Evolutionary conservation across 2,113 vertebrate species (phyloP).

Genomic region (Pluvianellus socialis): DNA sequence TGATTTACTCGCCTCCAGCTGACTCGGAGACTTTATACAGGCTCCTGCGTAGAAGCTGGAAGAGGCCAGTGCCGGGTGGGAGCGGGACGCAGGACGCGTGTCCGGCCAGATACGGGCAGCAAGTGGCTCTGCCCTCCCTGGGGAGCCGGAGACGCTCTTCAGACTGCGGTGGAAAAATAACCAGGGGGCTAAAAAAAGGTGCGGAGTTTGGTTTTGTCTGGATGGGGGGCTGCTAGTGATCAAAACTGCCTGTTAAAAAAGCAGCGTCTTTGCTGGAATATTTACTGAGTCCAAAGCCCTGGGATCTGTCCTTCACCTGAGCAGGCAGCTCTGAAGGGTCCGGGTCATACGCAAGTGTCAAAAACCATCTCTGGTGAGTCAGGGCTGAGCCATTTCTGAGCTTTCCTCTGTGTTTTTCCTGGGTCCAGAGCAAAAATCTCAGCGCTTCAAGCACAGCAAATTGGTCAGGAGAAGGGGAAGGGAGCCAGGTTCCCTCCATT

Average conservation of each 20-base stretch:
- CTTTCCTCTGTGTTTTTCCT: neutral
- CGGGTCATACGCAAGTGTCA: fast-evolving
- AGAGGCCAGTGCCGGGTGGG: neutral
- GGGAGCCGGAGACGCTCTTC: neutral
- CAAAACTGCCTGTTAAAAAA: neutral
- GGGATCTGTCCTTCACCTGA: neutral
- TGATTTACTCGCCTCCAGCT: slow-evolving; percentile 87
- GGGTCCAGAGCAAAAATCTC: neutral
- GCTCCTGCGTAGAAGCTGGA: neutral
- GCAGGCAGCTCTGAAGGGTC: neutral
- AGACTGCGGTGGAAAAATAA: neutral
- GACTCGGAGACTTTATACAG: slow-evolving; percentile 55
- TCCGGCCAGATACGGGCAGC: neutral
- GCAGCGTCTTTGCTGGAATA: neutral
- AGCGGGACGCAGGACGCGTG: neutral
- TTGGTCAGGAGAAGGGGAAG: neutral
- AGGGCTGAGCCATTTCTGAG: neutral
- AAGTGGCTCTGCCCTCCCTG: neutral
- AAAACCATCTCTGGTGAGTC: neutral
- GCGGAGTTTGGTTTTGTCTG: neutral
- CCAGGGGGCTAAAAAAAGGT: neutral
- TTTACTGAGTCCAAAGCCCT: neutral
- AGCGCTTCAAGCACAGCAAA: no score
- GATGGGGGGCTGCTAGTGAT: neutral
- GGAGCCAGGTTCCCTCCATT: neutral